phyloP scores from a whole-genome alignment of 1,140 invertebrate genomes.

The Brachionus rubens region DNA sequence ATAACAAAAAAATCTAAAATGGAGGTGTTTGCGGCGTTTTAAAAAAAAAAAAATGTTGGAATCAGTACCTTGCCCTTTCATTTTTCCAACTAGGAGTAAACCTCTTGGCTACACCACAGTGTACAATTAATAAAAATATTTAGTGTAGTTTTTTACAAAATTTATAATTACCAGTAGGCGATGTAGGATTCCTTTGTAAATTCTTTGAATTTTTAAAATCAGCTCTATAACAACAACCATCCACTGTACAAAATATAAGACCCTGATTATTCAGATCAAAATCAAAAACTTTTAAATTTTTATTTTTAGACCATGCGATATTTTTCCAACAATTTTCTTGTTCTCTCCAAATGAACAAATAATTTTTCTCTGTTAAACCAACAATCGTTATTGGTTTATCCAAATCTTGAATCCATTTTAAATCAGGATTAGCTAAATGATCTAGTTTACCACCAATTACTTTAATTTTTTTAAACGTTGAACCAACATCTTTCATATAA shows the following conservation, averaged over 20 bases:
- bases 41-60: too few relatives aligned
- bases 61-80: too few relatives aligned
- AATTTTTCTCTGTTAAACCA: slow-evolving; percentile 28
- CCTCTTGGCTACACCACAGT: too few relatives aligned
- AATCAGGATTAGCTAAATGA: neutral
- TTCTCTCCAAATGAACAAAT: slow-evolving; percentile 23
- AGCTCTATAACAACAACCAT: slow-evolving; percentile 17
- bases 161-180: neutral
- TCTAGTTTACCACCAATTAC: slow-evolving; percentile 30
- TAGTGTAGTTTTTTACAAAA: too few relatives aligned
- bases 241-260: neutral
- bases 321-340: slow-evolving; percentile 5
- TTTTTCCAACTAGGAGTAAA: too few relatives aligned
- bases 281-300: slow-evolving; percentile 25
- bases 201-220: slow-evolving; percentile 11
- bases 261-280: slow-evolving; percentile 34
- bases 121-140: too few relatives aligned
- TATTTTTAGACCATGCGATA: slow-evolving; percentile 15
- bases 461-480: neutral
- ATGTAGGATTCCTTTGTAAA: neutral
- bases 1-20: too few relatives aligned
- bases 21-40: too few relatives aligned
- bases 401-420: slow-evolving; percentile 13
- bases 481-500: slow-evolving; percentile 24
- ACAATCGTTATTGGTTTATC: neutral